Conservation (phyloP, 2,888 invertebrate genomes). For the Hirtodrosophila trivittata region DNA sequence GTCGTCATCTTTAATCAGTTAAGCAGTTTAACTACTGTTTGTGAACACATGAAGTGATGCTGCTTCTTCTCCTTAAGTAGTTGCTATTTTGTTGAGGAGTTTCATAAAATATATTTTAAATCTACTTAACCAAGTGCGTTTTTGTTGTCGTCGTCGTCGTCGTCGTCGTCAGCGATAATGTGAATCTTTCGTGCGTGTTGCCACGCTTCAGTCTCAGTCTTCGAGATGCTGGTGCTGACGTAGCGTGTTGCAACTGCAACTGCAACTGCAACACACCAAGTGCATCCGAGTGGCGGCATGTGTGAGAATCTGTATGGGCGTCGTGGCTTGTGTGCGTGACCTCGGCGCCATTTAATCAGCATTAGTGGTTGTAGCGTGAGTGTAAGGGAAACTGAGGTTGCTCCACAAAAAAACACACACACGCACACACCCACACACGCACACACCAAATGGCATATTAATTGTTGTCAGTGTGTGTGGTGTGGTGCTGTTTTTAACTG, state of each 20-base stretch:
- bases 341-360: constrained; percentile 74
- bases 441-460: constrained; percentile 64
- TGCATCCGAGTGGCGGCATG: constrained; percentile 11
- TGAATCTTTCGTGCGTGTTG: constrained; percentile 25
- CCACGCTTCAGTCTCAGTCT: constrained; percentile 27
- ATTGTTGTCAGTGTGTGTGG: constrained; percentile 53
- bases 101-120: constrained; percentile 56
- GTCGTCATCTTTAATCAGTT: too few relatives aligned
- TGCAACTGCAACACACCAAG: constrained; percentile 6
- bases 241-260: constrained; percentile 12
- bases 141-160: constrained; percentile 17
- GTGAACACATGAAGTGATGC: neutral
- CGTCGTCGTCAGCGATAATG: constrained; percentile 10
- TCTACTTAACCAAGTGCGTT: constrained; percentile 27
- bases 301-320: constrained; percentile 22
- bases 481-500: constrained; percentile 30
- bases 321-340: constrained; percentile 45
- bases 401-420: constrained; percentile 12
- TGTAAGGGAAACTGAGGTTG: constrained; percentile 23
- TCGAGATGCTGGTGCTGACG: constrained; percentile 18
- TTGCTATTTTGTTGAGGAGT: constrained; percentile 36
- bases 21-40: too few relatives aligned
- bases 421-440: constrained; percentile 5
- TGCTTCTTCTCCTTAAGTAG: constrained; percentile 8
- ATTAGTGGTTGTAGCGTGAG: constrained; percentile 58